Evolutionary conservation across 2,113 vertebrate species (phyloP).

Genomic region (Gymnobelideus leadbeateri): DNA sequence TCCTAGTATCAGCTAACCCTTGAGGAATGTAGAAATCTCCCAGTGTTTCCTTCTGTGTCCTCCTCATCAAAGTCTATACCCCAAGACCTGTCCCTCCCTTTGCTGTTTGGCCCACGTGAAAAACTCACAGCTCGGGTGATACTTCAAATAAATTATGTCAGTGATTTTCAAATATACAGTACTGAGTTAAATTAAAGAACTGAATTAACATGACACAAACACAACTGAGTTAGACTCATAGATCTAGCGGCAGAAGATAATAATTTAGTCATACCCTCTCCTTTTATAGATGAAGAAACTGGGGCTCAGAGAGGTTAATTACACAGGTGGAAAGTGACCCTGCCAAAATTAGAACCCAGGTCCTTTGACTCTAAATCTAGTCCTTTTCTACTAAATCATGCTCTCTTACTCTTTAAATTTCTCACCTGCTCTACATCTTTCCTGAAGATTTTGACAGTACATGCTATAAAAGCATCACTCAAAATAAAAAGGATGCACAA

Average conservation of each 20-base stretch:
- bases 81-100: background rate
- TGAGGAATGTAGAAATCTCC: background rate
- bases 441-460: background rate
- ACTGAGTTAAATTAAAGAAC: background rate
- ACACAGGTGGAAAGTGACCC: background rate
- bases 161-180: background rate
- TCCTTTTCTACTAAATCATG: background rate
- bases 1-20: background rate
- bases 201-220: background rate
- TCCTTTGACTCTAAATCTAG: background rate
- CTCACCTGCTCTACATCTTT: background rate
- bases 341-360: background rate
- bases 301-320: background rate
- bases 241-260: background rate
- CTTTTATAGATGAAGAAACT: background rate
- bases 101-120: background rate
- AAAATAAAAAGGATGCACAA: slow-evolving; percentile 3
- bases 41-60: background rate
- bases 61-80: background rate
- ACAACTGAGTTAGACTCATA: background rate
- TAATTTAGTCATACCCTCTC: background rate
- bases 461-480: slow-evolving; percentile 10
- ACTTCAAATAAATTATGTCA: background rate
- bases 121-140: background rate
- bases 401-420: background rate